Evolutionary conservation across 2,888 invertebrate species (phyloP).

Genomic region (Phyllotreta cruciferae): DNA sequence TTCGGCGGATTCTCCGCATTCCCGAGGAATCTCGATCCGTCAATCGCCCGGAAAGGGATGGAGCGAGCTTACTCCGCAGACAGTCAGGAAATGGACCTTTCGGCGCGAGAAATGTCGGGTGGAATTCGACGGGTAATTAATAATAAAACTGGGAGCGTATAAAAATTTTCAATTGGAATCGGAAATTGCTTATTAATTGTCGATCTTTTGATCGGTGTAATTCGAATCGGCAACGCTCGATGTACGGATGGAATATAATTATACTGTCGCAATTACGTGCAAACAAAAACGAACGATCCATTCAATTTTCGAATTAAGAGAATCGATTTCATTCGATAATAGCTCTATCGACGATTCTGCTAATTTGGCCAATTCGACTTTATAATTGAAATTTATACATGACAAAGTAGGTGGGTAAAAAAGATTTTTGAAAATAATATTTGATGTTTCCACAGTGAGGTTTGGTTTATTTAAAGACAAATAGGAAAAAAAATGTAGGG

Average conservation of each 20-base stretch:
- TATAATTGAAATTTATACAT: too few species aligned
- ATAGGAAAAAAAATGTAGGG: too few species aligned
- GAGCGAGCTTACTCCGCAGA: slow-evolving; percentile 2
- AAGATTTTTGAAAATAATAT: too few species aligned
- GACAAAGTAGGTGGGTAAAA: too few species aligned
- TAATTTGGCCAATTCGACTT: too few species aligned
- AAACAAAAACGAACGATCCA: slow-evolving; percentile 1
- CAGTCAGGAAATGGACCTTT: neutral
- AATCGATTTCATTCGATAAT: neutral
- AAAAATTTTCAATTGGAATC: too few species aligned
- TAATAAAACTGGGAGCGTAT: too few species aligned
- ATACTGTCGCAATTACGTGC: neutral
- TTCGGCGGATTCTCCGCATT: slow-evolving; percentile 27
- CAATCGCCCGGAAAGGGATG: slow-evolving; percentile 10
- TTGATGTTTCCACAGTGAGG: too few species aligned
- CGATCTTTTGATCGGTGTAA: too few species aligned
- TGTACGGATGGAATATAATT: neutral
- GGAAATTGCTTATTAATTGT: too few species aligned
- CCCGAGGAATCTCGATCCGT: slow-evolving; percentile 22
- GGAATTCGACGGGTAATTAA: too few species aligned
- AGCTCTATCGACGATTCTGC: neutral
- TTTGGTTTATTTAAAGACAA: too few species aligned
- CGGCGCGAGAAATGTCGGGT: neutral
- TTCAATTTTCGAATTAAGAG: slow-evolving; percentile 6
- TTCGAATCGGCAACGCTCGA: neutral